Base-by-base conservation (phyloP, 2,113 vertebrate species). In the Carassius carassius region DNA sequence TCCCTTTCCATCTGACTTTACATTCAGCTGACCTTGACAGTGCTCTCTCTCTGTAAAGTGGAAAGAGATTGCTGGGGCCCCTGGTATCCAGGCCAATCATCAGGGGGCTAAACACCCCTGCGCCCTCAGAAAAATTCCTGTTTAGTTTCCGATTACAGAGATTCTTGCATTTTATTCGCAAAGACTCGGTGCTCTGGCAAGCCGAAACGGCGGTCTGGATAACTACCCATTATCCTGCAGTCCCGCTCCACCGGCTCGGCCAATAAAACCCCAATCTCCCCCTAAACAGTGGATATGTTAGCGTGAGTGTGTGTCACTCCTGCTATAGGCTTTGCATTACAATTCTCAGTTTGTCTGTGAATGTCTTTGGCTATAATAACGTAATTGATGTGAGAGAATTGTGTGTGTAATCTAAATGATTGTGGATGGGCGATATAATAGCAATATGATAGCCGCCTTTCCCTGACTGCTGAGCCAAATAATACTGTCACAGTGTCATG, bases 51-150 rank as follows among this genome's bases (percentile, higher is more conserved):
- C 74, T 89, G 32, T 76, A 65, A 82, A 77, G 72, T 72, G 72
- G 78, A 63, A 82, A 21, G 47, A 86, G 84, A 86, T 82, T 86
- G 78, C 58, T 19, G 9, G 19, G 69, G 54, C 54, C 60, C 44
- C 84, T n/a, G 35, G 69, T 75, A 76, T 82, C 70, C 78, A 76
- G 84, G 78, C 25, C 92, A 91, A 89, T 92, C 92, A 92, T 92
- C 94, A 63, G 69, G 84, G 73, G 84, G 44, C 84, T 86, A 82
- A 86, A 86, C 78, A 76, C 47, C 63, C 9, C 56, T 11, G 58
- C 47, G n/a, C 21, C 73, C 58, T 56, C 44, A 6, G 67, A 74
- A 73, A 85, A 73, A 85, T 62, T 73, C 84, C 78, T 62, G 54
- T 85, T 85, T 85, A 86, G 70, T 70, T 86, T 81, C 84, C 58